phyloP scores from a whole-genome alignment of 2,888 invertebrate species.

The Agapetus fuscipes region DNA sequence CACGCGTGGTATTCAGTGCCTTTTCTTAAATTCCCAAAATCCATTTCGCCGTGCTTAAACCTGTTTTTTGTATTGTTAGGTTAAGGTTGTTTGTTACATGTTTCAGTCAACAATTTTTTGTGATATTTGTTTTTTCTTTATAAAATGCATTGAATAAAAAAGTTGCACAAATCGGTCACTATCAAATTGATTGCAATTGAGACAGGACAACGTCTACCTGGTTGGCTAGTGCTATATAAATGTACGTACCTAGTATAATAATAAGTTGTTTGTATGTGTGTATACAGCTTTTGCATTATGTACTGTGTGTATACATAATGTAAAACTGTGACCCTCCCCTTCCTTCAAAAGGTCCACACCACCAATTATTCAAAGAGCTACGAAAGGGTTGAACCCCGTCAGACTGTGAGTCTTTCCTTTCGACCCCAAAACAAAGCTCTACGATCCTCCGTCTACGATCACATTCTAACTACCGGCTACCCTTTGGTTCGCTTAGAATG shows the following conservation, averaged over 20 bases:
- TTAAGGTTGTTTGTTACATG: no score
- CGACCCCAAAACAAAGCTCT: neutral
- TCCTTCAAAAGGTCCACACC: constrained; percentile 35
- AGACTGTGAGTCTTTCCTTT: constrained; percentile 9
- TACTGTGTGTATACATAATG: constrained; percentile 5
- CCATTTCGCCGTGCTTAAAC: no score
- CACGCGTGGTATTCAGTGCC: no score
- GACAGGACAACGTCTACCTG: no score
- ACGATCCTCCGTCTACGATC: neutral
- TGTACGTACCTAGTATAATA: neutral
- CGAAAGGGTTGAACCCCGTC: constrained; percentile 19
- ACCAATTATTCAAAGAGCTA: constrained; percentile 47
- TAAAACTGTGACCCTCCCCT: constrained; percentile 11
- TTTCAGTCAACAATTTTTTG: no score
- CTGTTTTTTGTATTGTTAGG: no score
- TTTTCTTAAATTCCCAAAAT: no score
- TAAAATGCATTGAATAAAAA: no score
- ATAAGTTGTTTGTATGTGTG: neutral
- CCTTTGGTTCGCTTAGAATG: constrained; percentile 12
- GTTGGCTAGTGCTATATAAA: no score
- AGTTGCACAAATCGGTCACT: no score
- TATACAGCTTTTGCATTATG: constrained; percentile 8
- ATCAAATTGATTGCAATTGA: no score
- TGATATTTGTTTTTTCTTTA: no score
- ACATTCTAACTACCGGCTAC: constrained; percentile 14